Evolutionary conservation across 2,888 invertebrate species (phyloP), one percentile per base, ranked within the genome.

Genomic region (Rhagonycha fulva): DNA sequence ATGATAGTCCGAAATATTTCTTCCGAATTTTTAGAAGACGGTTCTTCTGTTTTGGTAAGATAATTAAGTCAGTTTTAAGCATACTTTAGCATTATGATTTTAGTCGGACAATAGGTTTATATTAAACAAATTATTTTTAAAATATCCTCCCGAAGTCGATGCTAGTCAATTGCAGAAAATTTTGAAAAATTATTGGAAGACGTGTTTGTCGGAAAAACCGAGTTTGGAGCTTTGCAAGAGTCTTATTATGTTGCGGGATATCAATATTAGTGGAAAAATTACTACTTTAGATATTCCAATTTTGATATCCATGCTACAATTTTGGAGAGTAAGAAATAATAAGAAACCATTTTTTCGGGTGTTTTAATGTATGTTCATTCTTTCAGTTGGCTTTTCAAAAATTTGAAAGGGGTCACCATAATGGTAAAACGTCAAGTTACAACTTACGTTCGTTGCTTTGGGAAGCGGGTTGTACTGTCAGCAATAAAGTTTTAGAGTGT

Each of bases 401-500:
- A 84, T 91, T 90, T 85, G 91, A 91, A 81, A 85, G 89, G 77
- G 86, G 88, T 32, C 88, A 89, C 80, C 87, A 89, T 80, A 88
- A 89, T 70, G 89, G 90, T 5, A 91, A 91, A 87, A 91, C 91
- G 1, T 91, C 91, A 62, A 91, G 91, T 80, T 93, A 93, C 86
- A 89, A 91, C 82, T 88, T 93, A 83, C 88, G 91, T 86, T 91
- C 91, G 80, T 90, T 91, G 81, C 87, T 94, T 79, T 90, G 93
- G 92, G 93, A 94, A 85, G 93, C 94, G 47, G 91, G 92, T 23
- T 90, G 91, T 83, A 91, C 90, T 81, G 93, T 94, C 76, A 92
- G 92, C 87, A 94, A 93, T 88, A 94, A 94, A 89, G 94, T 94
- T 71, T 89, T 94, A 80, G 94, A 94, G 89, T 92, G 93, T 84